Evolutionary conservation across 2,797 vertebrate genomes (phyloP), one percentile per base, ranked within the genome.

Genomic region (Enteromius radiatus): DNA sequence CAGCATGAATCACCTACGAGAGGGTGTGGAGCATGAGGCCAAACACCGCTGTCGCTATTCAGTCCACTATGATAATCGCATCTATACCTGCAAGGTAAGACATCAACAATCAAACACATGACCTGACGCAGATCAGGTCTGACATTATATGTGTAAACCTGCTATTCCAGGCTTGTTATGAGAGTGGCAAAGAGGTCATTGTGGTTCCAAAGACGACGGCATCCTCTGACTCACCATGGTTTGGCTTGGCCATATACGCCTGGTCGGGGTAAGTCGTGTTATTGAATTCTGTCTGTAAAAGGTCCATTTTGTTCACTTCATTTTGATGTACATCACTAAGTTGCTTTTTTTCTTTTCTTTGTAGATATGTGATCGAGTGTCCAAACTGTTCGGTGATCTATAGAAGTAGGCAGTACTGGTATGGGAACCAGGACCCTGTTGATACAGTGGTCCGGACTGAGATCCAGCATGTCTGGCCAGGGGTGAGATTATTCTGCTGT

Each of bases 151-250:
- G 26, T 76, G 65, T 88, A 47, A 89, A 70, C 65, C 90, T 23
- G 84, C 84, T 73, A 64, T 54, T 52, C 73, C 82, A 99, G 98
- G 96, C 95, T 68, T 99, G 98, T 92, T 99, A 99, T 0, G 98
- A 99, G 89, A 95, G 95, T 87, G 98, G 98, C 64, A 98, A 97
- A 91, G 98, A 99, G 90, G 97, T 99, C 65, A 96, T 97, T 0
- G 98, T 99, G 69, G 97, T 99, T 88, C 98, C 98, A 86, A 99
- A 99, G 94, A 99, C 98, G 3, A 98, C 98, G 1, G 98, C 98
- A 83, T 99, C 98, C 23, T 98, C 97, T 0, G 98, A 99, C 92
- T 99, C 98, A 4, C 98, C 97, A 64, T 99, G 98, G 98, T 95
- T 99, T 88, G 98, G 98, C 64, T 95, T 99, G 86, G 98, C 98